Percentiles rank a stretch among this genome's conserved stretches.
These are phyloP conservation scores for Campaea margaritaria DNA, from an alignment of 2,888 invertebrate species.

Conservation along the genomic window DNA sequence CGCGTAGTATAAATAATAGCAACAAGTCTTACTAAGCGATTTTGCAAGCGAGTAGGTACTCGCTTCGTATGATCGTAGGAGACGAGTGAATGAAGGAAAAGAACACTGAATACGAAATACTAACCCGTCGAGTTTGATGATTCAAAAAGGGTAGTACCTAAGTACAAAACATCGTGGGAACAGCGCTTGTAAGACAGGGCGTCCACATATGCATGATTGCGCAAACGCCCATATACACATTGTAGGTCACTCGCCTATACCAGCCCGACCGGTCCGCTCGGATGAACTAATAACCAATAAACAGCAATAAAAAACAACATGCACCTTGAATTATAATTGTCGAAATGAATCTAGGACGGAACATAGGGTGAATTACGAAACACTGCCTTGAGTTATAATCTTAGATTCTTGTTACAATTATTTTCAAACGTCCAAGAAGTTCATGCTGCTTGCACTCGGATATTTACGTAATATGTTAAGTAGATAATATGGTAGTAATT, in stretches of 20 bases:
- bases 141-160: background rate
- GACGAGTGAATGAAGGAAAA: too few relatives aligned
- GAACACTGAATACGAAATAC: too few relatives aligned
- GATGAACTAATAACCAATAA: slow-evolving; percentile 37
- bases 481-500: too few relatives aligned
- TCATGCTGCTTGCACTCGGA: too few relatives aligned
- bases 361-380: slow-evolving; percentile 35
- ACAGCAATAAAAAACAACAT: slow-evolving; percentile 32
- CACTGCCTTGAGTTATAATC: slow-evolving; percentile 32
- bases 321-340: slow-evolving; percentile 38
- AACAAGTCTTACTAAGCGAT: too few relatives aligned
- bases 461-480: too few relatives aligned
- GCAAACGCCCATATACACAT: slow-evolving; percentile 58
- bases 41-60: too few relatives aligned
- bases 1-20: too few relatives aligned
- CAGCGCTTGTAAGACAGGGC: slow-evolving; percentile 36
- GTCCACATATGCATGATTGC: slow-evolving; percentile 47
- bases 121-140: background rate
- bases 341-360: slow-evolving; percentile 31
- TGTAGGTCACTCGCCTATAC: slow-evolving; percentile 70
- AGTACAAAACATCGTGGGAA: slow-evolving; percentile 32
- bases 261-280: slow-evolving; percentile 61
- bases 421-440: slow-evolving; percentile 4
- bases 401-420: background rate
- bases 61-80: too few relatives aligned